These are phyloP conservation scores for Alviniconcha strummeri DNA, from an alignment of 2,888 invertebrate genomes.

Conservation along the genomic window DNA sequence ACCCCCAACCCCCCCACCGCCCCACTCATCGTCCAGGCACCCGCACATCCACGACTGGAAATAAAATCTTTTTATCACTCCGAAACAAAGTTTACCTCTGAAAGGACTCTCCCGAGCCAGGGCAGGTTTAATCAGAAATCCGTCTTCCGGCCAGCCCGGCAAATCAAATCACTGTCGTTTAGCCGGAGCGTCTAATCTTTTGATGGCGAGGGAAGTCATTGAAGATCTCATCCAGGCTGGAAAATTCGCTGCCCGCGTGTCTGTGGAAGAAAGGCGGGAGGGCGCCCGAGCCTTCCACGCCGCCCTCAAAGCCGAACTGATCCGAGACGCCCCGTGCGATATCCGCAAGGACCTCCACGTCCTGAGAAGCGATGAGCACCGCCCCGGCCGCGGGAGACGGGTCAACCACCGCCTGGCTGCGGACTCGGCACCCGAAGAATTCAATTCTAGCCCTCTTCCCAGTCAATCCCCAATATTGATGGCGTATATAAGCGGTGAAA, in stretches of 20 bases:
- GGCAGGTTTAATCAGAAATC: slow-evolving; percentile 1
- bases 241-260: not conserved
- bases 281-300: not conserved
- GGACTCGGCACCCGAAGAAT: not conserved
- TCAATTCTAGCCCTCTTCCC: slow-evolving; percentile 3
- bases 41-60: too few relatives aligned
- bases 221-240: not conserved
- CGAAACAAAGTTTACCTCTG: too few relatives aligned
- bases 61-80: too few relatives aligned
- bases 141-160: not conserved
- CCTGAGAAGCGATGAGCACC: not conserved
- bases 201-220: not conserved
- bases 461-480: not conserved
- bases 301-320: not conserved
- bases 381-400: not conserved
- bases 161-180: slow-evolving; percentile 11
- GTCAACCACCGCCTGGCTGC: not conserved
- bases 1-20: too few relatives aligned
- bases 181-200: slow-evolving; percentile 1
- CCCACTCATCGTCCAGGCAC: too few relatives aligned
- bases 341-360: not conserved
- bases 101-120: too few relatives aligned
- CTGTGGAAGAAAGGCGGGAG: not conserved
- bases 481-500: slow-evolving; percentile 3
- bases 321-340: not conserved